phyloP scores from a whole-genome alignment of 2,888 invertebrate genomes.

The Aspidiotus rigidus region DNA sequence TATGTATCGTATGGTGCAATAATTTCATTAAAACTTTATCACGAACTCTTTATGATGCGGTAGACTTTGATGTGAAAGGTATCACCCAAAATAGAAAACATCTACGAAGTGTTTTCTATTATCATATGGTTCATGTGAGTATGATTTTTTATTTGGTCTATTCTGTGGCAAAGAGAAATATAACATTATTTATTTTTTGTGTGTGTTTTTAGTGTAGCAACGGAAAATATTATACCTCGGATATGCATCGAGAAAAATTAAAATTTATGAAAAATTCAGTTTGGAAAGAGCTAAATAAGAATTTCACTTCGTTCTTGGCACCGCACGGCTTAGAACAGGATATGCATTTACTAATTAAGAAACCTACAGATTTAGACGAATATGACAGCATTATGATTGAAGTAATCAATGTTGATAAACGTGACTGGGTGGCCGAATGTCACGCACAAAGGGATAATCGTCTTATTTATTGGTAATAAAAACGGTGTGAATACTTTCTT shows the following conservation, averaged over 20 bases:
- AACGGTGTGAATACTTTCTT: not conserved
- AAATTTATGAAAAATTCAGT: constrained; percentile 40
- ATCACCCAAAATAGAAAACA: constrained; percentile 44
- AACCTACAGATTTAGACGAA: constrained; percentile 20
- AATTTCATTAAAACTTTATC: constrained; percentile 72
- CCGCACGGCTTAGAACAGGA: constrained; percentile 14
- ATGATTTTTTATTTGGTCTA: not conserved
- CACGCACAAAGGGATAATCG: not conserved
- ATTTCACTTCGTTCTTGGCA: constrained; percentile 9
- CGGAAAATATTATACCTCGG: constrained; percentile 44
- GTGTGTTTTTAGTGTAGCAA: constrained; percentile 41
- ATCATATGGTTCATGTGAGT: constrained; percentile 49
- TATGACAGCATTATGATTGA: constrained; percentile 57
- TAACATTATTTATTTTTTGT: not conserved
- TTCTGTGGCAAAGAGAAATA: not conserved
- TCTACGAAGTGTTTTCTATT: constrained; percentile 45
- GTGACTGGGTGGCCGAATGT: constrained; percentile 55
- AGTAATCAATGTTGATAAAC: constrained; percentile 56
- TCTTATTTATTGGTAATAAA: not conserved
- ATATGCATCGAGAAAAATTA: constrained; percentile 39
- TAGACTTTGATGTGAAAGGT: constrained; percentile 51
- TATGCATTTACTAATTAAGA: constrained; percentile 29
- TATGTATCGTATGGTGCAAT: constrained; percentile 88
- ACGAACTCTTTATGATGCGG: constrained; percentile 68
- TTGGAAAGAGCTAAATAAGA: constrained; percentile 34